Evolutionary conservation across 64 coral and sea anemone genomes (phyloP), one percentile per base, ranked within the genome.

Genomic region (Anthopleura sola): DNA sequence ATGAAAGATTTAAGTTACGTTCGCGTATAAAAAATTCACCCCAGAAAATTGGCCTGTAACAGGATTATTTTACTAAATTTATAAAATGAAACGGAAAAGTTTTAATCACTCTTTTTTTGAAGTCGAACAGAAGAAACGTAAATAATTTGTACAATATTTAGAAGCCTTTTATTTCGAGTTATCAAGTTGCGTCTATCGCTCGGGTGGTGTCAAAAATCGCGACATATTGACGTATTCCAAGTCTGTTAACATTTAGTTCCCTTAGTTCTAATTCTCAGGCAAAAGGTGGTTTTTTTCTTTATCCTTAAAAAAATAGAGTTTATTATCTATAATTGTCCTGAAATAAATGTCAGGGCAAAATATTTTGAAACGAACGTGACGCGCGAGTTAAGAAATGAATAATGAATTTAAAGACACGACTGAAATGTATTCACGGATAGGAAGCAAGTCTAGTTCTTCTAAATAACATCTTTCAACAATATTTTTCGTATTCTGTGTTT

Each of bases 1-100:
- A 34, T 71, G 66, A 71, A 71, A 71, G 66, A 71, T 71, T 62
- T 62, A 62, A 62, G 23, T 71, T 71, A 71, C 66, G 15, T 32
- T 71, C 66, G 66, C 24, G n/a, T 34, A 71, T 32, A 16, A 71
- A 71, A 71, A 71, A 71, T 71, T 71, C 28, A 71, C 28, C 31
- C 29, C 66, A 16, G 66, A 17, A n/a, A n/a, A 33, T 71, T 32
- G 26, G 66, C 66, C 66, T 31, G 2, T 32, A 29, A 2, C 66
- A 16, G 29, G 66, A 34, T 31, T 32, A 71, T 71, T 71, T 71
- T n/a, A 71, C 66, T 36, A 71, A 71, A 71, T 71, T 71, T 15
- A 71, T 71, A 33, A 34, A 71, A 71, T 71, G 66, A 71, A 71
- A 34, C 66, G 29, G 66, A 71, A 71, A 71, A 12, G 3, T 8